These are phyloP conservation scores for Latrodectus geometricus DNA, from an alignment of 1,140 invertebrate genomes.

Conservation along the genomic window DNA sequence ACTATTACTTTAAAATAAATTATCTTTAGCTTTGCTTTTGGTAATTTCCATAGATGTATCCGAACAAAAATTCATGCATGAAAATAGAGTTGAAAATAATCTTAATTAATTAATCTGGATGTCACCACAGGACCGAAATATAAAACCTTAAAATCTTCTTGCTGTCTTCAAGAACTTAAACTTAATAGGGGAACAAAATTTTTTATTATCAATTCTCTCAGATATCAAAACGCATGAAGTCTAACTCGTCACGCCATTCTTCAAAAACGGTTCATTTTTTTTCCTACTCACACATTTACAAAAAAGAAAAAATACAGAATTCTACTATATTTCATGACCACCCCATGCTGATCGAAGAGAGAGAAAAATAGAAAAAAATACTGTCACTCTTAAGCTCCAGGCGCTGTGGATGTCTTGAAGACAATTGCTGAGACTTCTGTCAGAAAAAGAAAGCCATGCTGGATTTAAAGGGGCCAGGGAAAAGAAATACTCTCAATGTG, in stretches of 20 bases:
- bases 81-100: too few relatives aligned
- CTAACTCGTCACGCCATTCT: background rate
- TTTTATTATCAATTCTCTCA: too few relatives aligned
- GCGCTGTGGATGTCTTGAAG: conserved; percentile 22
- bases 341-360: conserved; percentile 34
- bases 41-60: too few relatives aligned
- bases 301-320: background rate
- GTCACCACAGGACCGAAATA: too few relatives aligned
- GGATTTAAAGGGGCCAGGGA: conserved; percentile 5
- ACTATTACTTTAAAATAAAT: too few relatives aligned
- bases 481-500: conserved; percentile 23
- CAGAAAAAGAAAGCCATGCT: conserved; percentile 14
- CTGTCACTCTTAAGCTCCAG: conserved; percentile 4
- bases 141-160: too few relatives aligned
- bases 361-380: background rate
- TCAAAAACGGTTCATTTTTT: background rate
- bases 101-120: too few relatives aligned
- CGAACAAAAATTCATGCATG: too few relatives aligned
- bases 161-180: too few relatives aligned
- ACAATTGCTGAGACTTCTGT: conserved; percentile 43
- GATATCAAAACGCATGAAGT: too few relatives aligned
- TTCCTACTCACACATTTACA: background rate
- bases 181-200: too few relatives aligned
- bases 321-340: conserved; percentile 23
- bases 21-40: too few relatives aligned